Evolutionary conservation across 2,888 invertebrate species (phyloP).

Genomic region (Catocala fraxini): DNA sequence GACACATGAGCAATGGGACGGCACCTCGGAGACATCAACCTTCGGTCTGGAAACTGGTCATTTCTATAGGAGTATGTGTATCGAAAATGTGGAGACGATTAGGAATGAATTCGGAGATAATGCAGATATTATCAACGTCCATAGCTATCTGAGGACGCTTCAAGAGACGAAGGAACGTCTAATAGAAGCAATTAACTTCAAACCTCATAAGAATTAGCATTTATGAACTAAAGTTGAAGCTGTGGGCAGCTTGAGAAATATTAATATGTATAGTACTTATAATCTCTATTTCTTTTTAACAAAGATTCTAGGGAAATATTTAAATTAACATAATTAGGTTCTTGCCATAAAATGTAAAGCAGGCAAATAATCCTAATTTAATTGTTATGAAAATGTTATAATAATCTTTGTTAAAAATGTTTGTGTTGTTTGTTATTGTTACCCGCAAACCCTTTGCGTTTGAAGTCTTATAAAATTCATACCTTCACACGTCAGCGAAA

Average conservation of each 20-base stretch:
- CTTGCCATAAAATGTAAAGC: not conserved
- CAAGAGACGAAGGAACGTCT: constrained; percentile 62
- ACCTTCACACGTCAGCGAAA: no score
- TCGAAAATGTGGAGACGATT: constrained; percentile 71
- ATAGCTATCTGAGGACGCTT: constrained; percentile 68
- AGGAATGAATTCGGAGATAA: constrained; percentile 72
- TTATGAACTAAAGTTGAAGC: not conserved
- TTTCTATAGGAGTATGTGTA: constrained; percentile 75
- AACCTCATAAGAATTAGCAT: constrained; percentile 59
- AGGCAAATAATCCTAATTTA: not conserved
- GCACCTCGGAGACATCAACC: constrained; percentile 66
- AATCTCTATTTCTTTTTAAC: no score
- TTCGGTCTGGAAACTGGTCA: constrained; percentile 71
- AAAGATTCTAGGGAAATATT: no score
- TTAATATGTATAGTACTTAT: no score
- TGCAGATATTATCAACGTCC: constrained; percentile 66
- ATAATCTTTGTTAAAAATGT: no score
- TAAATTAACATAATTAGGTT: no score
- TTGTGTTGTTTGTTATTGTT: no score
- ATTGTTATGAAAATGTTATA: not conserved
- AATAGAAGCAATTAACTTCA: constrained; percentile 61
- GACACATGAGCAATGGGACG: constrained; percentile 75
- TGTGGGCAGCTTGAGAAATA: no score
- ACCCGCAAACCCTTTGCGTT: no score
- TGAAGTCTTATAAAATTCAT: no score